Conservation (phyloP, 1,140 invertebrate genomes). For the Micrasema minimum region DNA sequence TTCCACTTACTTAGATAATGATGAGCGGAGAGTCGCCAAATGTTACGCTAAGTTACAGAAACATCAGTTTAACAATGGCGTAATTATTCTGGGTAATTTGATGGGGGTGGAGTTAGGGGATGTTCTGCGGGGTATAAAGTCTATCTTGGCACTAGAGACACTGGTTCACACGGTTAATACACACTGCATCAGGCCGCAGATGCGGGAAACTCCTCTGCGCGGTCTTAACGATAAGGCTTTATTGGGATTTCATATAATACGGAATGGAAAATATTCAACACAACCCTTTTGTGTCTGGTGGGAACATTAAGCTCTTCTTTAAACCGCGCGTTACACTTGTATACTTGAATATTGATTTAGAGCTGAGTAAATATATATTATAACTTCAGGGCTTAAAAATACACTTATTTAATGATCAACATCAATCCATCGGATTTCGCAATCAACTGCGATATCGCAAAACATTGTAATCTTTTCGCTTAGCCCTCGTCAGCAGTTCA, state of each 20-base stretch:
- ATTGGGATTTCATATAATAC: neutral
- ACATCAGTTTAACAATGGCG: constrained; percentile 43
- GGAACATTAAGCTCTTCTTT: too few relatives aligned
- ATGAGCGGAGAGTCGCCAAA: constrained; percentile 34
- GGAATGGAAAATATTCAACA: too few relatives aligned
- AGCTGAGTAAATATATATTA: too few relatives aligned
- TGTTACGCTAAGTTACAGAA: constrained; percentile 37
- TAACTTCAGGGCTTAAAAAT: too few relatives aligned
- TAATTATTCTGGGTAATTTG: constrained; percentile 43
- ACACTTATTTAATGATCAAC: too few relatives aligned
- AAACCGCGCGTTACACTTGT: too few relatives aligned
- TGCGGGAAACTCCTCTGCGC: neutral
- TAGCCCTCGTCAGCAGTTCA: too few relatives aligned
- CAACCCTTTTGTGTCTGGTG: too few relatives aligned
- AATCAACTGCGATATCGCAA: too few relatives aligned
- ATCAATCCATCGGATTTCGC: too few relatives aligned
- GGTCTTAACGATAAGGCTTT: neutral
- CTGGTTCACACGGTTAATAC: constrained; percentile 12
- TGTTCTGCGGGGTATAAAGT: constrained; percentile 29
- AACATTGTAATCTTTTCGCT: too few relatives aligned
- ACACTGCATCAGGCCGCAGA: constrained; percentile 14
- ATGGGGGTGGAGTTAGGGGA: constrained; percentile 12
- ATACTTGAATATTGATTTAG: too few relatives aligned
- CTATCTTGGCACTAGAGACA: constrained; percentile 16
- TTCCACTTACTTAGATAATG: constrained; percentile 44